phyloP scores from a whole-genome alignment of 2,797 vertebrate genomes.

The Poecilia wingei region DNA sequence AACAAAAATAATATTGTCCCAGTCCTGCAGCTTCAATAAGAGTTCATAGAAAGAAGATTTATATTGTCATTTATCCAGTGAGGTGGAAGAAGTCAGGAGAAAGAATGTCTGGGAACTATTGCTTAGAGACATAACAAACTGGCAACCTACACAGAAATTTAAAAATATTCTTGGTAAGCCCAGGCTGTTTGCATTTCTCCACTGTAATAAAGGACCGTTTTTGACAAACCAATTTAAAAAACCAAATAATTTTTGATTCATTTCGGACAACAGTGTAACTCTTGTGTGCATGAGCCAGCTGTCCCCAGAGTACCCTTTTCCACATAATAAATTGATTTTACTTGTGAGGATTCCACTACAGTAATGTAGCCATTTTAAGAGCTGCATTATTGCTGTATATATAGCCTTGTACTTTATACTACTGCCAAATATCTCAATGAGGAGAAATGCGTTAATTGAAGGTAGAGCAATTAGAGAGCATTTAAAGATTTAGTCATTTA shows the following conservation, averaged over 20 bases:
- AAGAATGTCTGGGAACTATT: background rate
- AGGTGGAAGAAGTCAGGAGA: background rate
- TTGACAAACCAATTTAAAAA: background rate
- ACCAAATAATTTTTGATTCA: background rate
- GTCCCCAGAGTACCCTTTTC: background rate
- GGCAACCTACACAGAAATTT: background rate
- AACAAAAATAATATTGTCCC: background rate
- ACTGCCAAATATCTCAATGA: background rate
- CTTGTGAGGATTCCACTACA: background rate
- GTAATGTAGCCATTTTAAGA: background rate
- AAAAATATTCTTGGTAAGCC: background rate
- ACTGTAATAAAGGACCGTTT: background rate
- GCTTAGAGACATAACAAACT: background rate
- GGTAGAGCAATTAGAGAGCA: background rate
- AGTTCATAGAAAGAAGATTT: background rate
- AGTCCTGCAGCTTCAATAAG: background rate
- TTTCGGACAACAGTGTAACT: background rate
- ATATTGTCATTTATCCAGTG: background rate
- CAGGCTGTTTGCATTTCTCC: background rate
- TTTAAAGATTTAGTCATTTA: background rate
- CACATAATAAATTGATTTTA: background rate
- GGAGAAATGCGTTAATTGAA: background rate
- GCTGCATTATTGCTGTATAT: background rate
- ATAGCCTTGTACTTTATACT: background rate
- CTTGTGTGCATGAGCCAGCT: background rate